Base-by-base conservation (phyloP, 2,113 vertebrate genomes). In the Pygoscelis antarcticus region DNA sequence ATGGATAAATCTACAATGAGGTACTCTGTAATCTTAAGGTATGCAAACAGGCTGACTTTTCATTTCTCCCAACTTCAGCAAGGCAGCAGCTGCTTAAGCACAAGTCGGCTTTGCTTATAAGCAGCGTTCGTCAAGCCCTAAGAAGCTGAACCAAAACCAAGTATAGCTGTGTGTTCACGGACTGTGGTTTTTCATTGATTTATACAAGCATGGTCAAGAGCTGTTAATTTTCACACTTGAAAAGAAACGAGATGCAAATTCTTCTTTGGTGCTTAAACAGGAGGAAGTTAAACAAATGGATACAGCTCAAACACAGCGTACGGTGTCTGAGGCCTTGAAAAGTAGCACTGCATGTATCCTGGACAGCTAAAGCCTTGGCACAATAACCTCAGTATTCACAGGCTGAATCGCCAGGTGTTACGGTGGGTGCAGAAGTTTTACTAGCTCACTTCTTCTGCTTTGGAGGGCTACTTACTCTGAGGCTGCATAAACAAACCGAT, bases 381-480 rank as follows among this genome's bases (percentile, higher is more conserved):
- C 15, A 3, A 18, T 14, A 3, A 23, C 3, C 52, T 40, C 54
- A 6, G 1, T 6, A 16, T 3, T 20, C 58, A 11, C 36, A 15
- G 32, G 21, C 36, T 29, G 20, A 26, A 44, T 8, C 3, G 2
- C 52, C 36, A 49, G 38, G 5, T 47, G 46, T 60, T 70, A 34
- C 0, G 6, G 44, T 13, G 26, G 57, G 25, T 13, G 6, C 61
- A 85, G 57, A 69, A 79, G 34, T 21, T 13, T 17, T 13, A 16
- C 29, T 7, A 42, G 14, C 19, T 89, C 16, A 3, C 26, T 49
- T 44, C 25, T 29, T 51, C 42, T 80, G 57, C 19, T 65, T n/a
- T 74, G 34, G 32, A 65, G 17, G 22, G 42, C 32, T 70, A 9
- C 34, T 68, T 55, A 22, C 11, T 57, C 15, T 57, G 34, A 64